Evolutionary conservation across 2,888 invertebrate species (phyloP), one percentile per base, ranked within the genome.

Genomic region (Acrocera orbiculus): DNA sequence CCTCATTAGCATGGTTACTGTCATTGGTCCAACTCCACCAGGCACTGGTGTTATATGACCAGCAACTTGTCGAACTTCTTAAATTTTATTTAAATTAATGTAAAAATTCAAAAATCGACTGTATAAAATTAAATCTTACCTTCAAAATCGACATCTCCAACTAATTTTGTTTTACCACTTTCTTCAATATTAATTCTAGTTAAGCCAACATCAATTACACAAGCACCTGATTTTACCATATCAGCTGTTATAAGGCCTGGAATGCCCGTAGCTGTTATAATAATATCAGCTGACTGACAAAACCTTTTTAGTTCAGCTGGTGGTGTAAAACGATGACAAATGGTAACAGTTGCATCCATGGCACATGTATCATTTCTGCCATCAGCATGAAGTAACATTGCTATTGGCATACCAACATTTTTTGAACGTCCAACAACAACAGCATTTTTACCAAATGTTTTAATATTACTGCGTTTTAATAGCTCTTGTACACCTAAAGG

Each of bases 1-100:
- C 47, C 75, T 73, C 86, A 93, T 87, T 20, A 90, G 63, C 92
- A 95, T 95, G 14, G 93, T 92, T 42, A 93, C 98, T 1, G 98
- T 99, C 93, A 99, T 95, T 11, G 96, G 98, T 1, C 98, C 98
- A 39, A 98, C 96, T 40, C 98, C 98, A 35, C 86, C 85, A 9
- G 90, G 89, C 31, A 95, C 95, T 4, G 95, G 93, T 16, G 95
- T 95, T 49, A 95, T 83, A 61, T 73, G 76, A 2, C 82, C 75
- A 11, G 95, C 93, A 40, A 82, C 76, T 16, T 30, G 19, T 26
- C 26, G 30, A 2, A 30, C 35, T 20, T 29, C 34, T 34, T 10
- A 7, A 26, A 20, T 26, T 20, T 17, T 29, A 27, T 3, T 10
- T 23, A 29, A 22, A 7, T 15, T 11, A 11, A 14, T 14, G 16